Evolutionary conservation across 2,113 vertebrate genomes (phyloP).

Genomic region (Vulpes lagopus): DNA sequence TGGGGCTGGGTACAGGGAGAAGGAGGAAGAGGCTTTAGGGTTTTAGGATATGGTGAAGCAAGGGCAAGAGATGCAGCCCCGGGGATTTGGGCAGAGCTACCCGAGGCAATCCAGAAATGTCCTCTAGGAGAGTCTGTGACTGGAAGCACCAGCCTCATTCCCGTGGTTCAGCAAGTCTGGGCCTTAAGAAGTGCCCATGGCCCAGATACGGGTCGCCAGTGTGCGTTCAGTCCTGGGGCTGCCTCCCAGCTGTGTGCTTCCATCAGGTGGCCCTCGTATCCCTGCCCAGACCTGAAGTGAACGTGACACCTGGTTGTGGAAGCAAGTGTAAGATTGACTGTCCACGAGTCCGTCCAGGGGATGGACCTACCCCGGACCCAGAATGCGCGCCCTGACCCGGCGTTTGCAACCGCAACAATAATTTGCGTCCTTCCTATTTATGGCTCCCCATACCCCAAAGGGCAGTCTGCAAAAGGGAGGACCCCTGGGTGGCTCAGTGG

Average conservation of each 20-base stretch:
- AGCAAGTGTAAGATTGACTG: not conserved
- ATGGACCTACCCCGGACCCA: fast-evolving
- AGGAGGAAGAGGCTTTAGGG: not conserved
- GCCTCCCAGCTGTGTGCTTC: not conserved
- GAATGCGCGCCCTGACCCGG: not conserved
- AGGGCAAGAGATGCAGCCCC: not conserved
- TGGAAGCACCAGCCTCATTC: not conserved
- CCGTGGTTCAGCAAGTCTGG: not conserved
- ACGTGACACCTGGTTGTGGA: not conserved
- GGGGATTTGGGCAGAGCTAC: not conserved
- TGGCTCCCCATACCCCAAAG: not conserved
- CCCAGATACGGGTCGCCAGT: not conserved
- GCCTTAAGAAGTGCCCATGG: not conserved
- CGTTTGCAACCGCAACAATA: not conserved
- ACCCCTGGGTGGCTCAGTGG: too few relatives aligned
- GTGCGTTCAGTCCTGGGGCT: not conserved
- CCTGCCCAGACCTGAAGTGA: not conserved
- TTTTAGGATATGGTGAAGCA: not conserved
- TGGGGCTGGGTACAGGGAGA: not conserved
- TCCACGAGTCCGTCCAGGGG: not conserved
- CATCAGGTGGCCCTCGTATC: not conserved
- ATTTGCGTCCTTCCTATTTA: fast-evolving
- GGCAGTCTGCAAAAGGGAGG: not conserved
- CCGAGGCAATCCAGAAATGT: not conserved
- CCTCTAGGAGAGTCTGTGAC: not conserved